These are phyloP conservation scores for Falco berigora DNA, from an alignment of 2,797 vertebrate species.

Conservation along the genomic window DNA sequence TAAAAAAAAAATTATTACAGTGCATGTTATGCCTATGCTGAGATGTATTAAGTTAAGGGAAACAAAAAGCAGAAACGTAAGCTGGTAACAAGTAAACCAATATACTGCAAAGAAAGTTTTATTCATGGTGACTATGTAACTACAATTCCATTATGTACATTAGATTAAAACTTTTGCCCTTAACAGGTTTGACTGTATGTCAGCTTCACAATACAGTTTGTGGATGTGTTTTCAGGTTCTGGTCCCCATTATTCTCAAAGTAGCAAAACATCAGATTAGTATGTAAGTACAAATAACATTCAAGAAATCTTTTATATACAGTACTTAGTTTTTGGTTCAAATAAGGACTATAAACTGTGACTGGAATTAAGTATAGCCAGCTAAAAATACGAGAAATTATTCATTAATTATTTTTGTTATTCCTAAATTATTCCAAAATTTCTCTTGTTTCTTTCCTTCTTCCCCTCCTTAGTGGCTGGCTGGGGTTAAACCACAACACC, in stretches of 20 bases:
- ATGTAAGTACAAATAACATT: neutral
- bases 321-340: neutral
- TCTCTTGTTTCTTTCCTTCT: neutral
- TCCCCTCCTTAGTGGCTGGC: neutral
- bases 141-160: neutral
- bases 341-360: neutral
- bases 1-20: conserved; percentile 19
- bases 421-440: neutral
- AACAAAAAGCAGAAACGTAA: conserved; percentile 7
- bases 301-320: neutral
- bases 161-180: neutral
- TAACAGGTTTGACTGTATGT: neutral
- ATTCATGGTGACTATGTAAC: neutral
- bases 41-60: neutral
- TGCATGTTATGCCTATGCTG: neutral
- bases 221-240: neutral
- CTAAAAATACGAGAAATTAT: neutral
- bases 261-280: neutral
- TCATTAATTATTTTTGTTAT: neutral
- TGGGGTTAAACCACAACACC: too few species aligned
- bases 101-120: neutral
- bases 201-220: neutral
- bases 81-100: neutral
- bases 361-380: neutral
- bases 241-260: neutral